A percentile compares a stretch with the other conserved stretches of the same genome.
Conservation (phyloP, 2,797 vertebrate genomes). For the Tinamus major region DNA sequence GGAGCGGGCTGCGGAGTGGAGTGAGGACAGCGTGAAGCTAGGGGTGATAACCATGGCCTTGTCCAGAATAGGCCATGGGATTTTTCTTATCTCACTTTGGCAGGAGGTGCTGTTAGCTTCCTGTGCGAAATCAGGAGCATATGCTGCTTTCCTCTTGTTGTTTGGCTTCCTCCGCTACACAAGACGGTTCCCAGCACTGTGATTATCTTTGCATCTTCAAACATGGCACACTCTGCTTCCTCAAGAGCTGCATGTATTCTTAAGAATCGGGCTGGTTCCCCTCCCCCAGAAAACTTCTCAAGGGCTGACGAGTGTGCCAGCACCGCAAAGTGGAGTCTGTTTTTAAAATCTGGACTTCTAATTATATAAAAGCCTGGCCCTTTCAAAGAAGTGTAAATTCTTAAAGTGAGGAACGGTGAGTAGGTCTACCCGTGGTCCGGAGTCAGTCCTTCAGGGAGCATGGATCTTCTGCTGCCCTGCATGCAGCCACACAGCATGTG, state of each 20-base stretch:
- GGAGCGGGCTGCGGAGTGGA: constrained; percentile 75
- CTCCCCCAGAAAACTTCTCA: constrained; percentile 70
- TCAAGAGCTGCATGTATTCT: constrained; percentile 99
- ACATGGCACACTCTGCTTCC: constrained; percentile 99
- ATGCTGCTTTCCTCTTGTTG: constrained; percentile 98
- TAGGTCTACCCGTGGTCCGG: not conserved
- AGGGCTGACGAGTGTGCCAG: constrained; percentile 38
- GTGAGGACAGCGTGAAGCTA: constrained; percentile 84
- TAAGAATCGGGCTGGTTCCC: constrained; percentile 84
- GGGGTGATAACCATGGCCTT: constrained; percentile 88
- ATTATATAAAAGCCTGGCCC: constrained; percentile 37
- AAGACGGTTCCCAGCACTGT: constrained; percentile 98
- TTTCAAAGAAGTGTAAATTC: not conserved
- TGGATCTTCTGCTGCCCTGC: accelerated
- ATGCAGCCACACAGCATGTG: not conserved
- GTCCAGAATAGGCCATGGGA: constrained; percentile 96
- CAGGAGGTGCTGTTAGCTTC: constrained; percentile 98
- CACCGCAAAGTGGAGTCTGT: constrained; percentile 48
- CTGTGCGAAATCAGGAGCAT: constrained; percentile 99
- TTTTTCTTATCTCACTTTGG: constrained; percentile 97
- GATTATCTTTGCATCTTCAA: constrained; percentile 99
- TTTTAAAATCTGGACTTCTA: constrained; percentile 63
- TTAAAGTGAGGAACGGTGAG: accelerated
- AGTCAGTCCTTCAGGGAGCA: not conserved
- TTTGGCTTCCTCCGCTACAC: constrained; percentile 97